Evolutionary conservation across 1,140 invertebrate genomes (phyloP).

Genomic region (Brachionus koreanus): DNA sequence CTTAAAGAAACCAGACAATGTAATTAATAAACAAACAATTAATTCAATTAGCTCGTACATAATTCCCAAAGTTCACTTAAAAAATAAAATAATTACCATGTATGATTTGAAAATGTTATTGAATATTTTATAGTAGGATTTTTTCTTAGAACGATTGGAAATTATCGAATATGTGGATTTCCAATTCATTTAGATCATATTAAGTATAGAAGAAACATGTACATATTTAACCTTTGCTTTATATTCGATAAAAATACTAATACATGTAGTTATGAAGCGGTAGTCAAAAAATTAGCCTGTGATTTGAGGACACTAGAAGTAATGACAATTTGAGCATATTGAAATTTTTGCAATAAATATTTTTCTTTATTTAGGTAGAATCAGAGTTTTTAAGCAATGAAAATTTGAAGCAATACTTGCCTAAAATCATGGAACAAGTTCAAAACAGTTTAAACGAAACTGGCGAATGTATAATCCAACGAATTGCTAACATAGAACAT

Average conservation of each 20-base stretch:
- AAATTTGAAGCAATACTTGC: slow-evolving; percentile 63
- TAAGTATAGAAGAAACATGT: slow-evolving; percentile 86
- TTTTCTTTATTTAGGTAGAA: slow-evolving; percentile 52
- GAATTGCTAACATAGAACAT: slow-evolving; percentile 59
- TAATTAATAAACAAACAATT: slow-evolving; percentile 34
- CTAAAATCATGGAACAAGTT: slow-evolving; percentile 71
- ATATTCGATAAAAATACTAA: slow-evolving; percentile 78
- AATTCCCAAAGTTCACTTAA: slow-evolving; percentile 6
- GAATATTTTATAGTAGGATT: neutral
- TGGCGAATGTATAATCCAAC: slow-evolving; percentile 69
- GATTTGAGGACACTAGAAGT: slow-evolving; percentile 70
- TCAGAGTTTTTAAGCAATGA: slow-evolving; percentile 69
- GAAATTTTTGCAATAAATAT: neutral
- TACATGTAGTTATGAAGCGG: slow-evolving; percentile 83
- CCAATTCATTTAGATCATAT: slow-evolving; percentile 81
- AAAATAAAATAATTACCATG: slow-evolving; percentile 41
- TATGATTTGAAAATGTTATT: neutral
- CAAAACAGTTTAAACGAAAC: slow-evolving; percentile 71
- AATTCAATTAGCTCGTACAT: slow-evolving; percentile 22
- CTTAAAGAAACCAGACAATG: slow-evolving; percentile 3
- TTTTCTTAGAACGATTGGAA: neutral
- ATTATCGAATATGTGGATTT: slow-evolving; percentile 64
- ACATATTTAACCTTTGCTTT: slow-evolving; percentile 91
- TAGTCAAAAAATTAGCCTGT: slow-evolving; percentile 85
- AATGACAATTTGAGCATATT: slow-evolving; percentile 43